phyloP scores from a whole-genome alignment of 2,888 invertebrate species.

The Tanypteryx hageni region DNA sequence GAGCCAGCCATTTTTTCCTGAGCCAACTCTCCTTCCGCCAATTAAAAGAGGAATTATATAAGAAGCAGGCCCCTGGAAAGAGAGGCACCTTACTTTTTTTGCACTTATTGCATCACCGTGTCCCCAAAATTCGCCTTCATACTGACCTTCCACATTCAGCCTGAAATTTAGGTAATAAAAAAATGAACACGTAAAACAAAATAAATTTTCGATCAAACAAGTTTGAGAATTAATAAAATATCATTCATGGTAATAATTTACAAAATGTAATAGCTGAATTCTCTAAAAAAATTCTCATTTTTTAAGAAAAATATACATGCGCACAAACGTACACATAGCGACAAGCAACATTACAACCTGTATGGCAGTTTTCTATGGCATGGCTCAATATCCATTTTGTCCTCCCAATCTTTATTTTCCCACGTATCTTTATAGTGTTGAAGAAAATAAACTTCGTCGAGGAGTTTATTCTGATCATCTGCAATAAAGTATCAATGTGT shows the following conservation, averaged over 20 bases:
- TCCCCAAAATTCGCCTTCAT: constrained; percentile 82
- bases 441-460: constrained; percentile 88
- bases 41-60: constrained; percentile 75
- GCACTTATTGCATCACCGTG: constrained; percentile 82
- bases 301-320: not conserved
- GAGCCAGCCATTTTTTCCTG: constrained; percentile 33
- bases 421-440: constrained; percentile 93
- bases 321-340: not conserved
- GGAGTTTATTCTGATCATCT: constrained; percentile 77
- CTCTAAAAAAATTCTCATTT: not conserved
- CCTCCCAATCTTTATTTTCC: constrained; percentile 86
- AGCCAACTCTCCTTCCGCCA: not conserved
- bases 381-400: constrained; percentile 84
- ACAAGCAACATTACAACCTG: constrained; percentile 65
- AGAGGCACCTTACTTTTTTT: constrained; percentile 84
- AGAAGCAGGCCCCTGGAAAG: constrained; percentile 87
- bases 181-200: not conserved
- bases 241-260: not conserved
- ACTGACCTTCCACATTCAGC: constrained; percentile 72
- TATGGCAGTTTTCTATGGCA: constrained; percentile 75
- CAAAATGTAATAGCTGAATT: not conserved
- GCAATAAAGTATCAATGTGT: constrained; percentile 68
- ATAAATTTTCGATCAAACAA: too few relatives aligned
- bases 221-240: too few relatives aligned
- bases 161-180: constrained; percentile 55